Percentiles rank a stretch among this genome's conserved stretches.
These are phyloP conservation scores for Stegana nigrithorax DNA, from an alignment of 2,888 invertebrate species.

Conservation along the genomic window DNA sequence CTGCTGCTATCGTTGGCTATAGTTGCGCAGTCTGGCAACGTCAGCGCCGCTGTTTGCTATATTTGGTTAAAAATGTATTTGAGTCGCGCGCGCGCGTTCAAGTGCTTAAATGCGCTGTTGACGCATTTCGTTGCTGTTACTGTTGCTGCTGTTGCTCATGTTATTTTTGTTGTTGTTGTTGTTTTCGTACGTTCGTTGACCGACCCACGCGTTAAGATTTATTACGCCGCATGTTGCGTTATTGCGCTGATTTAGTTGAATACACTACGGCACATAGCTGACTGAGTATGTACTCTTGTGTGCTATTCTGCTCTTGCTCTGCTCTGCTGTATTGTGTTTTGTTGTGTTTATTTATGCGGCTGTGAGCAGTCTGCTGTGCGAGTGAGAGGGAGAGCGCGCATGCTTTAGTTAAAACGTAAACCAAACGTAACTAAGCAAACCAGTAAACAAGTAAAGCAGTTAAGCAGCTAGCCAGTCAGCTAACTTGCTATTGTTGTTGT, in stretches of 20 bases:
- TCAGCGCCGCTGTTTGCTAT: no score
- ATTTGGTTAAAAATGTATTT: conserved; percentile 3
- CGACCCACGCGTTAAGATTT: conserved; percentile 55
- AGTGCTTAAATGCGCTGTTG: background rate
- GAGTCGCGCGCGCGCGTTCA: background rate
- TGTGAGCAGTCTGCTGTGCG: conserved; percentile 25
- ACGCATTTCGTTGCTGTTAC: background rate
- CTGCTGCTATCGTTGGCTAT: no score
- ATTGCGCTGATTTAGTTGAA: conserved; percentile 35
- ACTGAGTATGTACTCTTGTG: conserved; percentile 34
- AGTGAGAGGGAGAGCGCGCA: background rate
- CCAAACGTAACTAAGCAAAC: conserved; percentile 3
- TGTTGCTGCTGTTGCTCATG: background rate
- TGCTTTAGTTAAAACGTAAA: background rate
- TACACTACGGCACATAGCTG: conserved; percentile 17
- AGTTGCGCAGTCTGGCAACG: no score
- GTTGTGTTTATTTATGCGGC: conserved; percentile 39
- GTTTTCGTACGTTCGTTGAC: conserved; percentile 14
- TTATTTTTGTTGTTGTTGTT: conserved; percentile 21
- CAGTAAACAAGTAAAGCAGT: background rate
- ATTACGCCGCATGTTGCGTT: conserved; percentile 43
- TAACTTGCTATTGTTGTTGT: conserved; percentile 22
- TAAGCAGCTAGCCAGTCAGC: background rate
- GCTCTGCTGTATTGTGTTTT: conserved; percentile 12
- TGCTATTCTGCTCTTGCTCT: conserved; percentile 17